Evolutionary conservation across 2,888 invertebrate species (phyloP).

Genomic region (Antheraea yamamai): DNA sequence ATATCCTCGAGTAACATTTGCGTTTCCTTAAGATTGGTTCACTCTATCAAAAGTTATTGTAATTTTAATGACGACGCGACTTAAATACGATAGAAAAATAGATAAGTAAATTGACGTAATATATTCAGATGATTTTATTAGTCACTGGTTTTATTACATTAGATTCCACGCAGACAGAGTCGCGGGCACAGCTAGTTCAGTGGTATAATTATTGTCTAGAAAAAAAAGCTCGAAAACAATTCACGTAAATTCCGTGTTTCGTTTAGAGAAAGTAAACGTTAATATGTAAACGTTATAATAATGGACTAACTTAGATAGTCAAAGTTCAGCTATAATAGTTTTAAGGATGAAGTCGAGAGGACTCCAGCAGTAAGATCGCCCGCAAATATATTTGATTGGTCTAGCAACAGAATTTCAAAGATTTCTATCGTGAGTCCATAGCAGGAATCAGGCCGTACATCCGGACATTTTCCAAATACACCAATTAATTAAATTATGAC

Average conservation of each 20-base stretch:
- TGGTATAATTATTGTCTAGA: not conserved
- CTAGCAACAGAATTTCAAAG: conserved; percentile 40
- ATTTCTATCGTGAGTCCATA: conserved; percentile 77
- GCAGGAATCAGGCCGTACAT: conserved; percentile 70
- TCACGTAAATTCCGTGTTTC: not conserved
- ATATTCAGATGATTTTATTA: no score
- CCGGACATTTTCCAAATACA: conserved; percentile 64
- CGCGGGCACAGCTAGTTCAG: no score
- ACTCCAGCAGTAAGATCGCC: not conserved
- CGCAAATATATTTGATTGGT: not conserved
- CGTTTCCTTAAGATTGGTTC: no score
- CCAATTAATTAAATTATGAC: not conserved
- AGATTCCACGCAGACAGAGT: no score
- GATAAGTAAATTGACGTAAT: no score
- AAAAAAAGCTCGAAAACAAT: not conserved
- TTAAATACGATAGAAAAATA: no score
- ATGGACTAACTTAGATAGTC: not conserved
- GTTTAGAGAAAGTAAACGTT: not conserved
- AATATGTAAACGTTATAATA: not conserved
- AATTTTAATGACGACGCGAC: no score
- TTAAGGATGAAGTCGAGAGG: not conserved
- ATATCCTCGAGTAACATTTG: no score
- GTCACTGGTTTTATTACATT: no score
- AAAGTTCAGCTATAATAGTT: not conserved
- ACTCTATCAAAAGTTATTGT: no score